A percentile compares a stretch with the other conserved stretches of the same genome.
These are phyloP conservation scores for Sturnus vulgaris DNA, from an alignment of 2,113 vertebrate genomes.

Conservation along the genomic window DNA sequence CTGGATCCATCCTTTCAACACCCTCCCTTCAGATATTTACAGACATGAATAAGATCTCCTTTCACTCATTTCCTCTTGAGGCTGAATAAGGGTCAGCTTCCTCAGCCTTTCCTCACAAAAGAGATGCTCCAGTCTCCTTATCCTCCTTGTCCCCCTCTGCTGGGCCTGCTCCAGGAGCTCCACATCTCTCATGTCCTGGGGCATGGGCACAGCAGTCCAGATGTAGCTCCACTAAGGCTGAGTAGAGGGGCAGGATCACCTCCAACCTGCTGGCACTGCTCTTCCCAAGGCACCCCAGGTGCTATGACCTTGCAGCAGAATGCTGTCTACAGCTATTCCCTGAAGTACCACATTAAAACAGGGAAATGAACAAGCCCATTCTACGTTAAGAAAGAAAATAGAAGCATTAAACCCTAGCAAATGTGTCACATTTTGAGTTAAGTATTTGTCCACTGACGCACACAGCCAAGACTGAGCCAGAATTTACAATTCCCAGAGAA, in stretches of 20 bases:
- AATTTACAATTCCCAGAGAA: not conserved
- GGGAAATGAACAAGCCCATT: not conserved
- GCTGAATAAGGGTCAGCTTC: not conserved
- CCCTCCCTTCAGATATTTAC: not conserved
- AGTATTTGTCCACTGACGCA: not conserved
- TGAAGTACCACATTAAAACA: not conserved
- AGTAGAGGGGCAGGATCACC: not conserved
- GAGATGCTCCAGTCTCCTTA: not conserved
- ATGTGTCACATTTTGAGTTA: not conserved
- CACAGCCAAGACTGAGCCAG: not conserved
- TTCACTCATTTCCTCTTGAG: rapidly evolving
- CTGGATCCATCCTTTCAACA: not conserved
- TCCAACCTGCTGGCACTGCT: not conserved
- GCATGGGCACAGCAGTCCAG: not conserved
- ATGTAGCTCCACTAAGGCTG: not conserved
- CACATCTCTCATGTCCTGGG: not conserved
- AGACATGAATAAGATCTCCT: not conserved
- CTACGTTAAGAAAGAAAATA: not conserved
- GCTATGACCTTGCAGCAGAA: not conserved
- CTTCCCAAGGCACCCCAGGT: not conserved
- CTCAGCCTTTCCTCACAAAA: not conserved
- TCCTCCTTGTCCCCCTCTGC: not conserved
- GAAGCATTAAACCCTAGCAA: not conserved
- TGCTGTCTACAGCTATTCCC: not conserved
- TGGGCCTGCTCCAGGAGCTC: not conserved